These are phyloP conservation scores for Philaethria dido DNA, from an alignment of 2,888 invertebrate genomes.

Conservation along the genomic window DNA sequence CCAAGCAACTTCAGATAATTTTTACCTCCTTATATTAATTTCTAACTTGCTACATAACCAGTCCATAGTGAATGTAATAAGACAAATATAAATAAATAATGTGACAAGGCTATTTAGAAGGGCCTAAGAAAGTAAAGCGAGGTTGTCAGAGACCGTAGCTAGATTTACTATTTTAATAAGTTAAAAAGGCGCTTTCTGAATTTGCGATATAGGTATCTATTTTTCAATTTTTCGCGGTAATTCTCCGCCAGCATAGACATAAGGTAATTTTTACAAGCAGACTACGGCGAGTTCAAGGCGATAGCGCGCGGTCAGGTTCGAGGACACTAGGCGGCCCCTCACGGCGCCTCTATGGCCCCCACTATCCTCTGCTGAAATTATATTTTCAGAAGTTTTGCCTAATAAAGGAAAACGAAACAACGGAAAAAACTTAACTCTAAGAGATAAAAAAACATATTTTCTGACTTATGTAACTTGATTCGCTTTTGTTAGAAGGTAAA, in stretches of 20 bases:
- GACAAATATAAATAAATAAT: not conserved
- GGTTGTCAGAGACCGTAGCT: not conserved
- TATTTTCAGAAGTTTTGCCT: slow-evolving; percentile 13
- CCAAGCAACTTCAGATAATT: slow-evolving; percentile 52
- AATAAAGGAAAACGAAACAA: not conserved
- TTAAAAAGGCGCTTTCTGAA: not conserved
- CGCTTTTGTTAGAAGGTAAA: slow-evolving; percentile 19
- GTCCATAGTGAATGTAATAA: not conserved
- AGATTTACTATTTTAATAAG: not conserved
- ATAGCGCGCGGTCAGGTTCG: slow-evolving; percentile 82
- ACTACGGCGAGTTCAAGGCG: slow-evolving; percentile 79
- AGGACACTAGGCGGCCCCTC: slow-evolving; percentile 76
- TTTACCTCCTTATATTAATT: slow-evolving; percentile 15
- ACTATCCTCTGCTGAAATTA: slow-evolving; percentile 44
- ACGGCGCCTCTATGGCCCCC: slow-evolving; percentile 57
- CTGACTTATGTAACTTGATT: slow-evolving; percentile 11
- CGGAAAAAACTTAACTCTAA: slow-evolving; percentile 1
- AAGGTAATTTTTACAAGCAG: slow-evolving; percentile 60
- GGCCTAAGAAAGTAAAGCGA: not conserved
- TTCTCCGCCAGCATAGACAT: slow-evolving; percentile 54
- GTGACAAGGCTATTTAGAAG: slow-evolving; percentile 6
- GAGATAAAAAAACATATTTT: slow-evolving; percentile 11
- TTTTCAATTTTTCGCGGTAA: slow-evolving; percentile 62
- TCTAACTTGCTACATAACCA: not conserved
- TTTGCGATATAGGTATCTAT: slow-evolving; percentile 4